Evolutionary conservation across 1,140 invertebrate species (phyloP).

Genomic region (Adelges cooleyi): DNA sequence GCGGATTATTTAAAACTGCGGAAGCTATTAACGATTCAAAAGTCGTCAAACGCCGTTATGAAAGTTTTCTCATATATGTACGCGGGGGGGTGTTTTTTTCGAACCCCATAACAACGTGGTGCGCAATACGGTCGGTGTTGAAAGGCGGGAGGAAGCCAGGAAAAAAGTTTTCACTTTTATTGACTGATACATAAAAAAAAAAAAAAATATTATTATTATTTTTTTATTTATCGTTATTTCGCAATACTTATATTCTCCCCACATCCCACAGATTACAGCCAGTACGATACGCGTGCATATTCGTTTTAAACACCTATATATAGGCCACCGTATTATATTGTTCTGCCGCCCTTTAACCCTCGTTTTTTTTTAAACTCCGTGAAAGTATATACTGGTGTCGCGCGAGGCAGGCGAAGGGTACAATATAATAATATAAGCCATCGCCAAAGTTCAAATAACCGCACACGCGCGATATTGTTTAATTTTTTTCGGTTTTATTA

Average conservation of each 20-base stretch:
- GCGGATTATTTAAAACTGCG: slow-evolving; percentile 22
- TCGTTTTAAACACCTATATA: too few species aligned
- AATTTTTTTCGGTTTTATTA: too few species aligned
- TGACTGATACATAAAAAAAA: neutral
- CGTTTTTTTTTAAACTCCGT: too few species aligned
- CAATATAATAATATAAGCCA: too few species aligned
- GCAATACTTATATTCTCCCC: neutral
- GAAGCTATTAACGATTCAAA: slow-evolving; percentile 25
- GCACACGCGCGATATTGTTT: too few species aligned
- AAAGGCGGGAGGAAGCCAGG: neutral
- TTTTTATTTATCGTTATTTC: slow-evolving; percentile 2
- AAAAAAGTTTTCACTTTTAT: slow-evolving; percentile 13
- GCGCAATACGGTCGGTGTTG: slow-evolving; percentile 5
- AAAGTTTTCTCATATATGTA: slow-evolving; percentile 22
- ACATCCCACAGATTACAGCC: too few species aligned
- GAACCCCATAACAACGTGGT: neutral
- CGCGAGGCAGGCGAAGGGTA: too few species aligned
- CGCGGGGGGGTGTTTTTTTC: neutral
- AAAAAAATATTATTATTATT: slow-evolving; percentile 15
- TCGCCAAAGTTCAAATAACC: too few species aligned
- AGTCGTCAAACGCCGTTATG: slow-evolving; percentile 1
- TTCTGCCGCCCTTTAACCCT: too few species aligned
- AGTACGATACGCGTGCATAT: too few species aligned
- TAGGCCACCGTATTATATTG: too few species aligned
- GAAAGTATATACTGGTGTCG: too few species aligned